Base-by-base conservation (phyloP, 2,888 invertebrate species). In the Plebejus anna region DNA sequence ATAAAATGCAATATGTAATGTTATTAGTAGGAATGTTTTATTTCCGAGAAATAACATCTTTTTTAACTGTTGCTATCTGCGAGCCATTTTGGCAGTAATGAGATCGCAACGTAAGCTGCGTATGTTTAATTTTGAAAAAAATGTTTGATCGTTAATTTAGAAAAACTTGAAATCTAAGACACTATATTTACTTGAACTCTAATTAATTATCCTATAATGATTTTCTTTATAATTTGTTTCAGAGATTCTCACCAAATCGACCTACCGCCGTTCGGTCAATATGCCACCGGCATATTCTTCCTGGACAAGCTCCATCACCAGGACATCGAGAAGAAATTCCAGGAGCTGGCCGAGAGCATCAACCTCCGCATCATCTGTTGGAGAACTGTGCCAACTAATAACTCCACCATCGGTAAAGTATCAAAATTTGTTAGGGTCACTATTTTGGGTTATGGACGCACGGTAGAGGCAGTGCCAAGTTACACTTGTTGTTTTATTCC, bases 221-320 rank as follows among this genome's bases (percentile, higher is more conserved):
- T 71, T n/a, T n/a, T 42, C 11, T 71, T 70, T 66, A 28, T 11
- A n/a, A 36, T 11, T 38, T 55, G 13, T 72, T 36, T 11, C 93
- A 98, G 98, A 89, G 96, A 97, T 85, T 95, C 96, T 80, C 96
- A 96, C 84, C 97, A 96, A 83, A 95, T 98, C 79, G 96, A 96
- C 81, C 94, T 99, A 82, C 99, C 99, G 9, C 95, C 96, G 32
- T 95, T 96, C 83, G 99, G 99, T 4, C 95, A 96, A 81, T 99
- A 99, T 94, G 99, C 99, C 76, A 99, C 99, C 32, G 99, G 99
- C 79, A 98, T 99, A 80, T 95, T 99, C 86, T 99, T 98, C 93
- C 94, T 99, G 89, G 98, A 99, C 89, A 96, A 97, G 88, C 94
- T 95, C 75, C 96, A 97, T 84, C 97, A 97, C 84, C 94, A 95